These are phyloP conservation scores for Ceratotherium simum DNA, from an alignment of 2,113 vertebrate species.

Conservation along the genomic window DNA sequence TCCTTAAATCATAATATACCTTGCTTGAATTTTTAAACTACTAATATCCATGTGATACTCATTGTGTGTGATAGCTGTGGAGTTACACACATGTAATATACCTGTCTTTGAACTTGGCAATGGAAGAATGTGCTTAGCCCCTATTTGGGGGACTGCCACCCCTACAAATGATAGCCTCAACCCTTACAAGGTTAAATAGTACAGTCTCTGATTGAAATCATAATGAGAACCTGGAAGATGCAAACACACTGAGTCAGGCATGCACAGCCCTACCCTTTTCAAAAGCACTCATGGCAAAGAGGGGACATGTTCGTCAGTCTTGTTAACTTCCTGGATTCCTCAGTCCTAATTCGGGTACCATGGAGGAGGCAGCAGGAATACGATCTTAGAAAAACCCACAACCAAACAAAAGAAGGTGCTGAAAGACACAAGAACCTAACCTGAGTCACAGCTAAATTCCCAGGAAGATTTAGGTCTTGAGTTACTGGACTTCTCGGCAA, in stretches of 20 bases:
- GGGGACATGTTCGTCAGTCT: neutral
- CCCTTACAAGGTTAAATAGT: neutral
- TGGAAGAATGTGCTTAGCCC: neutral
- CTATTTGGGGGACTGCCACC: neutral
- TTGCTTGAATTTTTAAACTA: neutral
- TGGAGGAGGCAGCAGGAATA: neutral
- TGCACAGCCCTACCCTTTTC: fast-evolving
- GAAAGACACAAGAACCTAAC: neutral
- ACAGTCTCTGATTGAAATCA: neutral
- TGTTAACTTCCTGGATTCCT: neutral
- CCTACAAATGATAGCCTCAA: neutral
- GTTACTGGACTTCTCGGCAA: neutral
- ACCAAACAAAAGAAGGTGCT: neutral
- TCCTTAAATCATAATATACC: neutral
- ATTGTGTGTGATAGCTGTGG: fast-evolving
- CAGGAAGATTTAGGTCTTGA: neutral
- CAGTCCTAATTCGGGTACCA: neutral
- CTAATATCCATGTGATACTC: fast-evolving
- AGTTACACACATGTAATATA: fast-evolving
- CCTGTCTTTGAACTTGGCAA: neutral
- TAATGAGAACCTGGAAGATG: neutral
- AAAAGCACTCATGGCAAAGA: neutral
- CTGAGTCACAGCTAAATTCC: fast-evolving
- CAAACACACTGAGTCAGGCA: fast-evolving
- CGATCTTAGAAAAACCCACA: neutral